phyloP scores from a whole-genome alignment of 2,113 vertebrate genomes.

The Proterorhinus semilunaris region DNA sequence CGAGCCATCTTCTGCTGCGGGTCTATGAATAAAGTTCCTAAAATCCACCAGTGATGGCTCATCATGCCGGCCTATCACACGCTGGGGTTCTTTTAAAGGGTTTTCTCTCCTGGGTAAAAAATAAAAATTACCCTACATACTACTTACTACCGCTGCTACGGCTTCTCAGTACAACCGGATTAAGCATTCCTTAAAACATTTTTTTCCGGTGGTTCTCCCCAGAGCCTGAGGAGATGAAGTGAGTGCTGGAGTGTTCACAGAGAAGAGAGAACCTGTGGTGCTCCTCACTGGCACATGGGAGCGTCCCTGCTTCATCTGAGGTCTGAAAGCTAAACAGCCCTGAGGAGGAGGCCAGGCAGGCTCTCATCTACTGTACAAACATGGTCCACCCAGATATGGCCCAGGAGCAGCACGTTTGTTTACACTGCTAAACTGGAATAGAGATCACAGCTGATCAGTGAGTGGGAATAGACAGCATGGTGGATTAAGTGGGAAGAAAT shows the following conservation, averaged over 20 bases:
- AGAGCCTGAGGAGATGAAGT: conserved; percentile 61
- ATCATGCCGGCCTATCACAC: conserved; percentile 66
- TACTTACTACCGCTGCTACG: conserved; percentile 13
- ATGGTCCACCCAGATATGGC: conserved; percentile 47
- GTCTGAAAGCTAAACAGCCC: conserved; percentile 65
- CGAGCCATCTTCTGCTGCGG: conserved; percentile 53
- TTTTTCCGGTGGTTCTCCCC: conserved; percentile 43
- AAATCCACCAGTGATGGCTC: conserved; percentile 69
- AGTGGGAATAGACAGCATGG: background rate
- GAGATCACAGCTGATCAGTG: conserved; percentile 33
- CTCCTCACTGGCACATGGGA: conserved; percentile 53
- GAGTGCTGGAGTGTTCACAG: conserved; percentile 62
- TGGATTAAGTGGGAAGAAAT: background rate
- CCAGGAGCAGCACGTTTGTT: conserved; percentile 47
- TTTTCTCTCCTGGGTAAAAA: conserved; percentile 60
- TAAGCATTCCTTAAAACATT: conserved; percentile 56
- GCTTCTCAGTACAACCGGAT: conserved; percentile 51
- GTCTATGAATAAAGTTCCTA: conserved; percentile 67
- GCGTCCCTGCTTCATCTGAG: conserved; percentile 54
- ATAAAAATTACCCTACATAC: conserved; percentile 16
- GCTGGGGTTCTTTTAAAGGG: conserved; percentile 53
- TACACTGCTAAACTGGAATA: conserved; percentile 43
- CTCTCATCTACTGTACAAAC: conserved; percentile 65
- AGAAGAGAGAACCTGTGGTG: conserved; percentile 66
- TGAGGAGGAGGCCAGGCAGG: conserved; percentile 45